Evolutionary conservation across 1,140 invertebrate genomes (phyloP).

Genomic region (Drosophila punjabiensis): DNA sequence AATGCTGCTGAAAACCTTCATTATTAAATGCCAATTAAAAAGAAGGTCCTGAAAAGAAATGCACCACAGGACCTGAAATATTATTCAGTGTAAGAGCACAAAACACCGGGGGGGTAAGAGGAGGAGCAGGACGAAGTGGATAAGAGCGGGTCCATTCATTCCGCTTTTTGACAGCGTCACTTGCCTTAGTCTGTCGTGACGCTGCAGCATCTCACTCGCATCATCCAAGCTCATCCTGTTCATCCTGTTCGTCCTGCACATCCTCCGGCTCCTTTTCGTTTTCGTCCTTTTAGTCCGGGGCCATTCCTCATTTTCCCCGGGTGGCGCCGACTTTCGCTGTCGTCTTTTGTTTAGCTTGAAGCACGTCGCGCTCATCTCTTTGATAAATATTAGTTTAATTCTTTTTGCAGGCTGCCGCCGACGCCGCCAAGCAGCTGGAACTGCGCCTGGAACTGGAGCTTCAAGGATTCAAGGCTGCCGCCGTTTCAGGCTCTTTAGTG

Average conservation of each 20-base stretch:
- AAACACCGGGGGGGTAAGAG: neutral
- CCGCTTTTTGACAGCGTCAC: slow-evolving; percentile 70
- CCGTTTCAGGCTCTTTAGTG: slow-evolving; percentile 48
- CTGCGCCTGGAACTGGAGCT: neutral
- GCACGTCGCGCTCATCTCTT: slow-evolving; percentile 78
- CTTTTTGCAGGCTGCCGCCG: slow-evolving; percentile 44
- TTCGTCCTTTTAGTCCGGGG: slow-evolving; percentile 6
- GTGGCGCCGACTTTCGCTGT: slow-evolving; percentile 66
- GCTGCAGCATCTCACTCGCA: slow-evolving; percentile 53
- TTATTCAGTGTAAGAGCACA: slow-evolving; percentile 17
- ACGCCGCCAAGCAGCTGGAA: slow-evolving; percentile 18
- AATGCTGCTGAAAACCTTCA: neutral
- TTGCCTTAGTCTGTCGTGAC: slow-evolving; percentile 55
- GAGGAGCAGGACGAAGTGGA: neutral
- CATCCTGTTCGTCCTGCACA: slow-evolving; percentile 26
- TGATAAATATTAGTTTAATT: slow-evolving; percentile 84
- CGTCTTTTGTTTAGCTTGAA: slow-evolving; percentile 76
- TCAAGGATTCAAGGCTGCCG: slow-evolving; percentile 22
- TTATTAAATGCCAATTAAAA: neutral
- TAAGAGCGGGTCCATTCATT: slow-evolving; percentile 59
- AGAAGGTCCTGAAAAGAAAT: neutral
- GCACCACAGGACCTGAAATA: neutral
- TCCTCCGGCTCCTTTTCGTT: slow-evolving; percentile 5
- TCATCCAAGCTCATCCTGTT: slow-evolving; percentile 32
- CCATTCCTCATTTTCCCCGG: slow-evolving; percentile 46